phyloP scores from a whole-genome alignment of 2,797 vertebrate genomes.

The Sebastes trivittatus region DNA sequence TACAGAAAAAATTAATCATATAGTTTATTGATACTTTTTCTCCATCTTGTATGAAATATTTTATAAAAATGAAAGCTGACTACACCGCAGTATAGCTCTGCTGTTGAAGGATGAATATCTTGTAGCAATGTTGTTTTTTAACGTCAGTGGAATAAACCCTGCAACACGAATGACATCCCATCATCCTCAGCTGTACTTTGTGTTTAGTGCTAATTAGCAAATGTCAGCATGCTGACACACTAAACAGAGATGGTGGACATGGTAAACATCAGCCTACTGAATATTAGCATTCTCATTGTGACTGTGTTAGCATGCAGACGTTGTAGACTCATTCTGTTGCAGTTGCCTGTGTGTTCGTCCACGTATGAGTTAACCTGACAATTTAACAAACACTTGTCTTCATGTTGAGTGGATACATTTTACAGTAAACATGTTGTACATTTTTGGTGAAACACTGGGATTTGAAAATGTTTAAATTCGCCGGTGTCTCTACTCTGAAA shows the following conservation, averaged over 20 bases:
- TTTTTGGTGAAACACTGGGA: not conserved
- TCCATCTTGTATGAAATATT: not conserved
- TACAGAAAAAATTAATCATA: not conserved
- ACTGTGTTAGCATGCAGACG: not conserved
- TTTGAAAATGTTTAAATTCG: not conserved
- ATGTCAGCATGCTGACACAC: not conserved
- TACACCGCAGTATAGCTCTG: not conserved
- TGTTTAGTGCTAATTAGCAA: not conserved
- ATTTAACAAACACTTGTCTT: not conserved
- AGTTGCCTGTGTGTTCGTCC: not conserved
- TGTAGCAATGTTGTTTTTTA: not conserved
- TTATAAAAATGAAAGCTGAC: not conserved
- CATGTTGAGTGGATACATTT: not conserved
- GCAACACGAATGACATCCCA: not conserved
- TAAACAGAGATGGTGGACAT: not conserved
- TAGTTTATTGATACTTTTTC: not conserved
- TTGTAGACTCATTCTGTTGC: not conserved
- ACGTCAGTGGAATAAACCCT: not conserved
- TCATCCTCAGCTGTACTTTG: not conserved
- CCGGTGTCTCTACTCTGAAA: not conserved
- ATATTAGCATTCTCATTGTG: not conserved
- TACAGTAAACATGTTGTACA: not conserved
- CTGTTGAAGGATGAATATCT: not conserved
- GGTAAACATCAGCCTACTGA: not conserved
- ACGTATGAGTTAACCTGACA: not conserved